These are phyloP conservation scores for Platorchestia sp. DNA, from an alignment of 1,140 invertebrate species.

Conservation along the genomic window DNA sequence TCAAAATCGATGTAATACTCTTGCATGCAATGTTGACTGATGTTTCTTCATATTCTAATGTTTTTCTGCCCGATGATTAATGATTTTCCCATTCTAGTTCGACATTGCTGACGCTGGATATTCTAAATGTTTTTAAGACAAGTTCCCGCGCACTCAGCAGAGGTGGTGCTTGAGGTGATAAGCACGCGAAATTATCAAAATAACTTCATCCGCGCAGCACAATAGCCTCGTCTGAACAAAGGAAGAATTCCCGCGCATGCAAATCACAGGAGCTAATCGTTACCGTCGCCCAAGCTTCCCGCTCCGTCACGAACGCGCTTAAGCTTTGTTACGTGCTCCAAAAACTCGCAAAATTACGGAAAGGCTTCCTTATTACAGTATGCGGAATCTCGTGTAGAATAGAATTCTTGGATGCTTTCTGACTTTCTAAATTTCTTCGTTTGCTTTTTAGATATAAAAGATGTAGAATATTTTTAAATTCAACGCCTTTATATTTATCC, in stretches of 20 bases:
- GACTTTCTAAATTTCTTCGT: background rate
- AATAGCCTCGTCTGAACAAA: background rate
- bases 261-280: background rate
- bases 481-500: background rate
- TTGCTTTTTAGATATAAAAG: background rate
- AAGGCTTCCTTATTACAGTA: background rate
- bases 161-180: background rate
- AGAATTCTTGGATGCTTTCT: background rate
- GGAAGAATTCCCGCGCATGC: background rate
- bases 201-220: background rate
- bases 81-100: background rate
- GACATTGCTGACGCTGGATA: background rate
- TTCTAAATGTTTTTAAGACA: background rate
- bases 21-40: background rate
- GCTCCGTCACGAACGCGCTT: conserved; percentile 7
- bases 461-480: background rate
- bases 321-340: background rate
- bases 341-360: background rate
- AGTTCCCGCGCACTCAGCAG: background rate
- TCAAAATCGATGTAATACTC: background rate
- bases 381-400: background rate
- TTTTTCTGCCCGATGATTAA: background rate
- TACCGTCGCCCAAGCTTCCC: background rate
- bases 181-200: background rate
- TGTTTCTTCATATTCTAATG: background rate